Percentiles rank a stretch among this genome's conserved stretches.
phyloP scores from a whole-genome alignment of 1,140 invertebrate genomes.

The Panulirus ornatus region DNA sequence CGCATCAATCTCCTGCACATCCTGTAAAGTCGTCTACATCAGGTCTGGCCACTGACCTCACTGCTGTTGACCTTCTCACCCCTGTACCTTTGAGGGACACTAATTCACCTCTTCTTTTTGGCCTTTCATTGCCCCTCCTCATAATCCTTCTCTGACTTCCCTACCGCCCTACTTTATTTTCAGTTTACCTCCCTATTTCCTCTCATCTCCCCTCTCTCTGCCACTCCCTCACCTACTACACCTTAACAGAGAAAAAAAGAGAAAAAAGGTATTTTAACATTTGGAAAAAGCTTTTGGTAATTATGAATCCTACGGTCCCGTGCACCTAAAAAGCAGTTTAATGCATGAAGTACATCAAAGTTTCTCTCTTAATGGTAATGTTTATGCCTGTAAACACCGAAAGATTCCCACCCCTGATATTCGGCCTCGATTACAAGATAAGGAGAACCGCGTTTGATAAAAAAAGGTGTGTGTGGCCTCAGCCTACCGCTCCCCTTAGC shows the following conservation, averaged over 20 bases:
- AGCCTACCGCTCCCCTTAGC: neutral
- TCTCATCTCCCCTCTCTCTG: too few species aligned
- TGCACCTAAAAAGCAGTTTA: slow-evolving; percentile 27
- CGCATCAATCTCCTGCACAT: too few species aligned
- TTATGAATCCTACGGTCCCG: neutral
- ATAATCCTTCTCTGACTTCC: too few species aligned
- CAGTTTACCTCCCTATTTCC: too few species aligned
- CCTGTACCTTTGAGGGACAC: too few species aligned
- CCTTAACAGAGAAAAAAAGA: too few species aligned
- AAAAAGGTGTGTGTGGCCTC: neutral
- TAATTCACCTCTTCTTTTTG: neutral
- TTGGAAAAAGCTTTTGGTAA: neutral
- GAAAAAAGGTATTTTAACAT: neutral
- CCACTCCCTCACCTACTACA: too few species aligned
- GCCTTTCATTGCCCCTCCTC: neutral
- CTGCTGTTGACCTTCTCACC: too few species aligned
- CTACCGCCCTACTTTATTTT: too few species aligned
- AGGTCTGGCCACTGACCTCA: too few species aligned
- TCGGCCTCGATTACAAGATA: slow-evolving; percentile 21
- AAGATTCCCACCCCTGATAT: slow-evolving; percentile 29
- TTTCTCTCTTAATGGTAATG: slow-evolving; percentile 14
- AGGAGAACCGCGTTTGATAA: slow-evolving; percentile 1
- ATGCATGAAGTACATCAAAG: slow-evolving; percentile 34
- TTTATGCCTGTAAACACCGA: slow-evolving; percentile 38
- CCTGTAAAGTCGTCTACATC: too few species aligned